These are phyloP conservation scores for Paralichthys olivaceus DNA, from an alignment of 2,113 vertebrate species.

Conservation along the genomic window DNA sequence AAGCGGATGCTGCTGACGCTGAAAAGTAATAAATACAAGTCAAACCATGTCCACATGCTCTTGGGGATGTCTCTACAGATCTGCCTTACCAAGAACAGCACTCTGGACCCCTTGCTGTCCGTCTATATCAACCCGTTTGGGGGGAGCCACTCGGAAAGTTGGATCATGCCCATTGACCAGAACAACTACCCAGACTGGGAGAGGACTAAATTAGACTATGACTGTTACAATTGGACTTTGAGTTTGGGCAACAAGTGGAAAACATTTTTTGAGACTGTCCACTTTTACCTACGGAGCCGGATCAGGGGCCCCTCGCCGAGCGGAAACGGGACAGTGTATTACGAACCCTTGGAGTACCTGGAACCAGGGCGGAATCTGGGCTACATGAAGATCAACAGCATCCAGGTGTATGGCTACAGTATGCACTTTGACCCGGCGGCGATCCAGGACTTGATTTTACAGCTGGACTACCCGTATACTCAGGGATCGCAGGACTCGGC, in stretches of 20 bases:
- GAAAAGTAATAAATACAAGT: constrained; percentile 88
- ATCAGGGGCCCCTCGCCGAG: constrained; percentile 73
- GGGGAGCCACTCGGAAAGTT: constrained; percentile 87
- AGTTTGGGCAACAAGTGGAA: constrained; percentile 88
- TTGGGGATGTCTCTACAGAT: constrained; percentile 86
- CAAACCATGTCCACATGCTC: constrained; percentile 87
- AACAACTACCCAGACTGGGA: constrained; percentile 86
- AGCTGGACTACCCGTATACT: constrained; percentile 87
- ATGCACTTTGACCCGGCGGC: constrained; percentile 89
- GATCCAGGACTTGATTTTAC: constrained; percentile 86
- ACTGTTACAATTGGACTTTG: constrained; percentile 88
- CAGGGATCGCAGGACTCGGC: constrained; percentile 87
- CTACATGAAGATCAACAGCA: constrained; percentile 88
- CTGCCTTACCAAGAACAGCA: constrained; percentile 88
- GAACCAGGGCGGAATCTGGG: constrained; percentile 82
- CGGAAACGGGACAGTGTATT: constrained; percentile 80
- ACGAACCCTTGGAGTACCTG: constrained; percentile 84
- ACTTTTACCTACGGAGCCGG: constrained; percentile 86
- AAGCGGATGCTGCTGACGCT: constrained; percentile 87
- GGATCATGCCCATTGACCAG: constrained; percentile 87
- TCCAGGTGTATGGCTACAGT: constrained; percentile 87
- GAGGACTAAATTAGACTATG: constrained; percentile 86
- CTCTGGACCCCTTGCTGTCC: constrained; percentile 84
- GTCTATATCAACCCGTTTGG: constrained; percentile 87
- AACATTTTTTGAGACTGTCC: constrained; percentile 88